phyloP scores from a whole-genome alignment of 2,888 invertebrate genomes.

The Mesorhabditis belari region DNA sequence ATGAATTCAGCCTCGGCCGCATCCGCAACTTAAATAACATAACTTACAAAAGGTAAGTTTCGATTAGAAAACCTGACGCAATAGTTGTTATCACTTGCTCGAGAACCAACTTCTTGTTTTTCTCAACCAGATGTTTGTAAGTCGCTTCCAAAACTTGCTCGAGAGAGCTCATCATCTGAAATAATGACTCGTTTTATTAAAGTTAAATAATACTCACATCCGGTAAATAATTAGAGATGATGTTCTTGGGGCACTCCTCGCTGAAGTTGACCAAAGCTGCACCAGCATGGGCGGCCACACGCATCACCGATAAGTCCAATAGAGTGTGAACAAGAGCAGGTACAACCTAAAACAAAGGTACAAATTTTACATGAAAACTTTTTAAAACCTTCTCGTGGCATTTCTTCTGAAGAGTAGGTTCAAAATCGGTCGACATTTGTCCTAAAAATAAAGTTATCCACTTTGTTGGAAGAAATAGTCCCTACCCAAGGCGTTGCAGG shows the following conservation, averaged over 20 bases:
- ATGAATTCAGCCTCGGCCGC: slow-evolving; percentile 93
- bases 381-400: slow-evolving; percentile 75
- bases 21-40: slow-evolving; percentile 97
- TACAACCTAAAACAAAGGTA: slow-evolving; percentile 66
- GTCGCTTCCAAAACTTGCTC: slow-evolving; percentile 81
- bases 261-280: slow-evolving; percentile 98
- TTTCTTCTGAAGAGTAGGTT: slow-evolving; percentile 90
- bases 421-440: slow-evolving; percentile 97
- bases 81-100: slow-evolving; percentile 80
- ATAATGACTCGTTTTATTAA: not conserved
- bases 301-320: slow-evolving; percentile 81
- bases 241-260: slow-evolving; percentile 86
- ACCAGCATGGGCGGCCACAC: slow-evolving; percentile 82
- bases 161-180: slow-evolving; percentile 76
- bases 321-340: slow-evolving; percentile 80
- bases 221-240: slow-evolving; percentile 81
- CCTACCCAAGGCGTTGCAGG: slow-evolving; percentile 94
- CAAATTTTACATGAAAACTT: not conserved
- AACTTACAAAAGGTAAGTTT: no score
- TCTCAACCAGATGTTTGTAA: slow-evolving; percentile 81
- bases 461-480: no score
- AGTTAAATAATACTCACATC: slow-evolving; percentile 53
- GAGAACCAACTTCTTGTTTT: slow-evolving; percentile 86
- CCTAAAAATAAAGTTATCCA: no score
- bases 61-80: no score